phyloP scores from a whole-genome alignment of 2,113 vertebrate genomes.

The Onychostoma macrolepis region DNA sequence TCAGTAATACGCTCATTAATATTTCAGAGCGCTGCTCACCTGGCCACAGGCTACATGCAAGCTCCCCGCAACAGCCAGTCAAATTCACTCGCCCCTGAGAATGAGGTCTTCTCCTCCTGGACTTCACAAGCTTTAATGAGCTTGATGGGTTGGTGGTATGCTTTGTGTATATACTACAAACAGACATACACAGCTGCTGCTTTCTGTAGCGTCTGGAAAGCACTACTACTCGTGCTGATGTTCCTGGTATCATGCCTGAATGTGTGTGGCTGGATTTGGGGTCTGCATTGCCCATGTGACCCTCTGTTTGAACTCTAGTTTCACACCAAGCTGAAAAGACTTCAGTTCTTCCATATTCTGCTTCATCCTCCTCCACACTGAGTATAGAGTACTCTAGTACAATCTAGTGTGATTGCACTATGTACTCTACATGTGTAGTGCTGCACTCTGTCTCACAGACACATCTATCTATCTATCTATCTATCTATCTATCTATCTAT shows the following conservation, averaged over 20 bases:
- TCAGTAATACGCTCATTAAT: slow-evolving; percentile 56
- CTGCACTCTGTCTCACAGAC: neutral
- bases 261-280: slow-evolving; percentile 21
- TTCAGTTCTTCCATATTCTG: slow-evolving; percentile 35
- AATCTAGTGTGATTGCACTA: neutral
- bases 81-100: slow-evolving; percentile 43
- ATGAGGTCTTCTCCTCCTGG: slow-evolving; percentile 28
- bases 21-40: slow-evolving; percentile 55
- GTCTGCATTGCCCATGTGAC: slow-evolving; percentile 18
- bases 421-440: neutral
- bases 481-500: neutral
- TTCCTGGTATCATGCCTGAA: neutral
- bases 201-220: neutral
- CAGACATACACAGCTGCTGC: neutral
- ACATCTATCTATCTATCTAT: neutral
- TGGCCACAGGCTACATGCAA: slow-evolving; percentile 51
- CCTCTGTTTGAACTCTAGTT: slow-evolving; percentile 44
- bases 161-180: neutral
- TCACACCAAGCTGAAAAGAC: slow-evolving; percentile 32
- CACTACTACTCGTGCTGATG: neutral
- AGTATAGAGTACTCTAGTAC: neutral
- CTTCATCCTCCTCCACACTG: slow-evolving; percentile 38
- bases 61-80: slow-evolving; percentile 24
- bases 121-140: slow-evolving; percentile 27
- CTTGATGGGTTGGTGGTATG: neutral